A percentile compares a stretch with the other conserved stretches of the same genome.
phyloP scores from a whole-genome alignment of 2,113 vertebrate genomes.

The Lasiurus borealis region DNA sequence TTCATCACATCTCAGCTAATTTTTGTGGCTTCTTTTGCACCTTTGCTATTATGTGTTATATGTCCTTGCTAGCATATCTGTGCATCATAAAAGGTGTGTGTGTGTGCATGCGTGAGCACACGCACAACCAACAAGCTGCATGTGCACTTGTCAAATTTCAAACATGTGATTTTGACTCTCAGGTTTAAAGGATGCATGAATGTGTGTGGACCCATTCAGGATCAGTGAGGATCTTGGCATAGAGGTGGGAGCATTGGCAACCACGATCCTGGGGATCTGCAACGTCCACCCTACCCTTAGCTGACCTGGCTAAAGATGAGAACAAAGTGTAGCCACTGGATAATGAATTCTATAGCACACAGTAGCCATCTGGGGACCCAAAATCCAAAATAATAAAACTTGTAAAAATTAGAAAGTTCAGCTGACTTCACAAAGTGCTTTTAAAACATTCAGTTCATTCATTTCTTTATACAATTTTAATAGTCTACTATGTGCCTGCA shows the following conservation, averaged over 20 bases:
- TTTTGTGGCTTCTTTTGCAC: neutral
- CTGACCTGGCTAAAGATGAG: neutral
- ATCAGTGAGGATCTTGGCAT: neutral
- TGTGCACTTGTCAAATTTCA: neutral
- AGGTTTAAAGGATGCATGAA: neutral
- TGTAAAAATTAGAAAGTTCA: neutral
- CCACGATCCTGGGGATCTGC: neutral
- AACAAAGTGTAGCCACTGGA: neutral
- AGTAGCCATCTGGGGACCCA: neutral
- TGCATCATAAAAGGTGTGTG: neutral
- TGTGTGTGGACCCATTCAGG: neutral
- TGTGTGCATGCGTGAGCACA: neutral
- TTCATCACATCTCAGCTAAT: neutral
- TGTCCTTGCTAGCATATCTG: neutral
- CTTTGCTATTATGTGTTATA: neutral
- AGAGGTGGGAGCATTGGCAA: neutral
- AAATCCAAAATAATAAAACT: neutral
- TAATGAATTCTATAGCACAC: neutral
- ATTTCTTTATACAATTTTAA: neutral
- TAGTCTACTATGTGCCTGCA: neutral
- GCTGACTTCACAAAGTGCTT: conserved; percentile 1
- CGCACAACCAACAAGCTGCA: neutral
- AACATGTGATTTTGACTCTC: neutral
- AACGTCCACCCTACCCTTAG: neutral
- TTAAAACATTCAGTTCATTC: neutral